Evolutionary conservation across 2,888 invertebrate species (phyloP).

Genomic region (Tipula vernalis): DNA sequence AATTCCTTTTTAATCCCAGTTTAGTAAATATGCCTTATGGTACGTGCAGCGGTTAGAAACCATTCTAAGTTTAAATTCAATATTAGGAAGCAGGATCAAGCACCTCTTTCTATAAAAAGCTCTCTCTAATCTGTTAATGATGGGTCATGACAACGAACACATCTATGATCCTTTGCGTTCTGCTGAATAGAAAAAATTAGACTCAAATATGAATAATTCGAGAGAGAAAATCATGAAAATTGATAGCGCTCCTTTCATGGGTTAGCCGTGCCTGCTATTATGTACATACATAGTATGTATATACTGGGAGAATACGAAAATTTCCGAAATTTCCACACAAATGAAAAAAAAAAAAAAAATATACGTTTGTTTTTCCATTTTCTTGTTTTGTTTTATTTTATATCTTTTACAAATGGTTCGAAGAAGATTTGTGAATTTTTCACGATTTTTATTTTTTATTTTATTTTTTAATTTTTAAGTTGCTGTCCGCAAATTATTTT

Average conservation of each 20-base stretch:
- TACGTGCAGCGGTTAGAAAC: no score
- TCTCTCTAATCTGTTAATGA: no score
- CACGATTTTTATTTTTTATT: background rate
- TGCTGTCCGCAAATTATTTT: background rate
- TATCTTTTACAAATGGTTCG: background rate
- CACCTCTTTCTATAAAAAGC: no score
- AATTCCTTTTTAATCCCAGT: background rate
- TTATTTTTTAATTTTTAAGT: background rate
- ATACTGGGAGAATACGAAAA: background rate
- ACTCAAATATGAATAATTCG: no score
- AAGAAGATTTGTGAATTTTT: background rate
- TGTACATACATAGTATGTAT: background rate
- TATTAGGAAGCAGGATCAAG: no score
- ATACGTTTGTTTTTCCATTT: background rate
- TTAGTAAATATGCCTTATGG: background rate
- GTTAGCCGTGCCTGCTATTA: no score
- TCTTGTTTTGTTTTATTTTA: background rate
- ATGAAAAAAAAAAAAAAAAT: background rate
- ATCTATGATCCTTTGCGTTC: no score
- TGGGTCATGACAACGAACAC: no score
- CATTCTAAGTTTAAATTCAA: no score
- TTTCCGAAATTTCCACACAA: background rate
- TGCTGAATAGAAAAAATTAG: no score
- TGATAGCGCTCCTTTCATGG: no score
- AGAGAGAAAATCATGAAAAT: no score